Evolutionary conservation across 2,888 invertebrate species (phyloP).

Genomic region (Theretra japonica): DNA sequence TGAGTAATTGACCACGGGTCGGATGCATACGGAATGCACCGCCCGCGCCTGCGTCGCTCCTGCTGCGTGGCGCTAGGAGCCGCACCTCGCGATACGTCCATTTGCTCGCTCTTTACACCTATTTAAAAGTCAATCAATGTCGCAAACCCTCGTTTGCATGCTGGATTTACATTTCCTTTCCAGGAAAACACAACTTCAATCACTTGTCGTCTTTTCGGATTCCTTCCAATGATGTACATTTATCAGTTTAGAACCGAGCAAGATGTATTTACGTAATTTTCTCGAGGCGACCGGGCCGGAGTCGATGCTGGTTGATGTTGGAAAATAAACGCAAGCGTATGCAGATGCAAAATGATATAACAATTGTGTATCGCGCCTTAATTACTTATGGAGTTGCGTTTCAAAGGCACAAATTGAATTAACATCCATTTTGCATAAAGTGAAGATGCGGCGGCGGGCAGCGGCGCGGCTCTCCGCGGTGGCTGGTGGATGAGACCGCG

Average conservation of each 20-base stretch:
- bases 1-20: constrained; percentile 64
- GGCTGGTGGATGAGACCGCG: constrained; percentile 30
- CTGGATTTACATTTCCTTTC: constrained; percentile 69
- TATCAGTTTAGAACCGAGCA: constrained; percentile 18
- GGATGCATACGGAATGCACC: constrained; percentile 46
- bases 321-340: constrained; percentile 11
- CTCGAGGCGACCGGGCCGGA: background rate
- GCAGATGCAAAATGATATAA: constrained; percentile 30
- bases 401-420: constrained; percentile 76
- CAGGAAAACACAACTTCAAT: constrained; percentile 50
- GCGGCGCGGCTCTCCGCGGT: constrained; percentile 45
- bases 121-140: constrained; percentile 80
- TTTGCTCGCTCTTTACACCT: constrained; percentile 59
- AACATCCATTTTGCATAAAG: constrained; percentile 76
- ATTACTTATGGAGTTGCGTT: constrained; percentile 51
- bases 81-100: constrained; percentile 53
- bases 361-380: constrained; percentile 39
- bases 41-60: constrained; percentile 29
- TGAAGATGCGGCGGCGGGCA: constrained; percentile 48
- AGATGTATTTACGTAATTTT: constrained; percentile 22
- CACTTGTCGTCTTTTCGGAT: constrained; percentile 60
- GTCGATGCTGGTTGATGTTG: background rate
- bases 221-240: constrained; percentile 33
- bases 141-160: constrained; percentile 61
- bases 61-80: constrained; percentile 41